These are phyloP conservation scores for Drosophila fungiperda DNA, from an alignment of 2,888 invertebrate species.

Conservation along the genomic window DNA sequence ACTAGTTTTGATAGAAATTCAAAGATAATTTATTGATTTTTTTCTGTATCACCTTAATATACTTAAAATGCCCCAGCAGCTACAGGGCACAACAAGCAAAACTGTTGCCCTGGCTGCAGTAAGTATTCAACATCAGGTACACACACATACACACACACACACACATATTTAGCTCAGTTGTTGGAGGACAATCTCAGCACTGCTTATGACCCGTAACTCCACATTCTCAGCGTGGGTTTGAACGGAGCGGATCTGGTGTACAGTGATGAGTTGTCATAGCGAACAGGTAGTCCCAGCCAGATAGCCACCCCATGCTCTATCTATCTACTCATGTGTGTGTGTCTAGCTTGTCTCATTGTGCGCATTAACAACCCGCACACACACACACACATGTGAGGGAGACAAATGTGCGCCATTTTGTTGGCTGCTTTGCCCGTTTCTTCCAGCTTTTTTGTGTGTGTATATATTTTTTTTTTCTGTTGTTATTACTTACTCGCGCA, in stretches of 20 bases:
- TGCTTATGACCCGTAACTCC: constrained; percentile 26
- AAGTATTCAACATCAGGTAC: not conserved
- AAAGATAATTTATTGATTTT: not conserved
- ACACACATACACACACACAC: not conserved
- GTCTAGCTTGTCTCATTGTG: constrained; percentile 59
- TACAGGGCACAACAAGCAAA: not conserved
- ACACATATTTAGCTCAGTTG: constrained; percentile 14
- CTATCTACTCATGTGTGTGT: constrained; percentile 1
- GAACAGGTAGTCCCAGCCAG: constrained; percentile 12
- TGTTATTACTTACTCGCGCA: constrained; percentile 78
- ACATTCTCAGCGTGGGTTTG: constrained; percentile 4
- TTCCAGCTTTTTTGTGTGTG: constrained; percentile 15
- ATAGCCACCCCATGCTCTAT: not conserved
- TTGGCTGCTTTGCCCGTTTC: constrained; percentile 48
- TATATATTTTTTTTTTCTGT: constrained; percentile 36
- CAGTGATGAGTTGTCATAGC: constrained; percentile 6
- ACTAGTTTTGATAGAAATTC: not conserved
- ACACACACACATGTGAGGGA: constrained; percentile 15
- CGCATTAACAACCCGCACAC: constrained; percentile 44
- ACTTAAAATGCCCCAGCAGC: not conserved
- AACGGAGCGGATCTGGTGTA: not conserved
- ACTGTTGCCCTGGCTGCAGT: not conserved
- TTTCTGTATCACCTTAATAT: not conserved
- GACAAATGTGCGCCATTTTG: constrained; percentile 72
- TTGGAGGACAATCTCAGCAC: constrained; percentile 41